A percentile compares a stretch with the other conserved stretches of the same genome.
phyloP scores from a whole-genome alignment of 2,888 invertebrate genomes.

The Noctua pronuba region DNA sequence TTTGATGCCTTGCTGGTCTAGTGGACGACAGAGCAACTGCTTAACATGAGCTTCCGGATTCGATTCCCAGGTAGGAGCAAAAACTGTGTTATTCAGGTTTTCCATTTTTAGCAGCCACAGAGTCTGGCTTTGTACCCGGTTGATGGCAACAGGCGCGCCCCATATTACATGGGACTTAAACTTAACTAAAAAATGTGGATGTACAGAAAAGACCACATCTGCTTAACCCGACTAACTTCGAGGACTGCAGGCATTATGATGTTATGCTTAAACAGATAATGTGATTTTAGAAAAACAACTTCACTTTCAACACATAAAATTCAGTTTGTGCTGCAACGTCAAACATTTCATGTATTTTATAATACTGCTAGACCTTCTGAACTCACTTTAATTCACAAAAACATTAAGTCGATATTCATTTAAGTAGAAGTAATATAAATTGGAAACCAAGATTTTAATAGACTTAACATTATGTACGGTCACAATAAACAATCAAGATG shows the following conservation, averaged over 20 bases:
- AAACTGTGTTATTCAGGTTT: not conserved
- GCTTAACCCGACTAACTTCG: not conserved
- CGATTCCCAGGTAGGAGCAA: not conserved
- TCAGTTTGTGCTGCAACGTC: not conserved
- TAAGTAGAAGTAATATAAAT: not conserved
- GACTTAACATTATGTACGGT: conserved; percentile 47
- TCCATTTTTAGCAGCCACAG: not conserved
- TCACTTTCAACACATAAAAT: not conserved
- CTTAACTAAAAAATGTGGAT: not conserved
- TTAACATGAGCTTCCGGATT: not conserved
- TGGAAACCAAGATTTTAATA: not conserved
- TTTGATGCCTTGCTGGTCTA: not conserved
- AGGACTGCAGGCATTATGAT: not conserved
- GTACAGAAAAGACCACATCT: not conserved
- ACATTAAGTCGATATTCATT: not conserved
- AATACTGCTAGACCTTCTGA: not conserved
- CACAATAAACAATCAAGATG: conserved; percentile 67
- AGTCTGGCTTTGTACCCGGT: not conserved
- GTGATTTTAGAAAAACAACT: not conserved
- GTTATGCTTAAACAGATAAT: no score
- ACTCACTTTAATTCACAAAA: not conserved
- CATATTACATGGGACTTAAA: not conserved
- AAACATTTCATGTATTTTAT: not conserved
- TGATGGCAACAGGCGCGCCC: not conserved
- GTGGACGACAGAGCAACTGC: not conserved